phyloP scores from a whole-genome alignment of 1,140 invertebrate species.

The Coboldia fuscipes region DNA sequence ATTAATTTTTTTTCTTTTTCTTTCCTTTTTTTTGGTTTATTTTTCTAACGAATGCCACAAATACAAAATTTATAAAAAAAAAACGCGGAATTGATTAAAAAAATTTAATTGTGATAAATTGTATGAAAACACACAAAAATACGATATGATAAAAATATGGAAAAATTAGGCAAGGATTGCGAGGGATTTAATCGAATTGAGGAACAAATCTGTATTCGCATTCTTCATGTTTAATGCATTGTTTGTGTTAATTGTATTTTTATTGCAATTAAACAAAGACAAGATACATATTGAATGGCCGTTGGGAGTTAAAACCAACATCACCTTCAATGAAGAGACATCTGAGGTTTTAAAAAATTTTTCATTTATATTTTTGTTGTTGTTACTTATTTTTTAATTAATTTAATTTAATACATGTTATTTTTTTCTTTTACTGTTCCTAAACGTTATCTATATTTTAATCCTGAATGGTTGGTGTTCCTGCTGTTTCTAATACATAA shows the following conservation, averaged over 20 bases:
- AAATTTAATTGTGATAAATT: neutral
- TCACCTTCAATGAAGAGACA: conserved; percentile 78
- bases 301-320: conserved; percentile 81
- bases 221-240: conserved; percentile 99
- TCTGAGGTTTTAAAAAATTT: conserved; percentile 40
- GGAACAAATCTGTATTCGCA: conserved; percentile 92
- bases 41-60: conserved; percentile 4
- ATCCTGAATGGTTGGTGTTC: too few relatives aligned
- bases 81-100: conserved; percentile 1
- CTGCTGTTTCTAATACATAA: too few relatives aligned
- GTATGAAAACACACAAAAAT: too few relatives aligned
- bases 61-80: neutral
- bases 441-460: too few relatives aligned
- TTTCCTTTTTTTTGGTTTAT: conserved; percentile 5
- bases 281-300: conserved; percentile 88
- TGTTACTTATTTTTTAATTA: too few relatives aligned
- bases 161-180: conserved; percentile 56
- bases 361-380: conserved; percentile 5
- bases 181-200: conserved; percentile 69
- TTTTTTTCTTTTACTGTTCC: too few relatives aligned
- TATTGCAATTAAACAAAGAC: conserved; percentile 95
- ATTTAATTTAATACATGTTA: too few relatives aligned
- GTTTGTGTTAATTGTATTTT: conserved; percentile 95
- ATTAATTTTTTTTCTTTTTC: conserved; percentile 11
- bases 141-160: conserved; percentile 1